Base-by-base conservation (phyloP, 2,888 invertebrate genomes). In the Listrodromus nycthemerus region DNA sequence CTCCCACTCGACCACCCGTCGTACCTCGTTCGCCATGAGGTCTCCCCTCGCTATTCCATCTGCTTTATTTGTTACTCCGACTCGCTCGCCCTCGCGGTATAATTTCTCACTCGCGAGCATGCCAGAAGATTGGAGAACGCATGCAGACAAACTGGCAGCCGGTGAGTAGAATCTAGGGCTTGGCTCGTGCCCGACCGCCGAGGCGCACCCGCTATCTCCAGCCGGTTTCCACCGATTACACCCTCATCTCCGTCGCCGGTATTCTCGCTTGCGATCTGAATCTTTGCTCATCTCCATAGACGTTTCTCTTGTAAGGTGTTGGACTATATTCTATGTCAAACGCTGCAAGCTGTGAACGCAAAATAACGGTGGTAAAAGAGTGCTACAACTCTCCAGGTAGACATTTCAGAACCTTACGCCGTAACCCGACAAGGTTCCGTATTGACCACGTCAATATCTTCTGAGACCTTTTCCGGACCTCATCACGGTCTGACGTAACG, bases 1-100 rank as follows among this genome's bases (percentile, higher is more conserved):
- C 70, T 84, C 78, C 74, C 78, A 81, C 78, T 81, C 78, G 66
- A 52, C 65, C 66, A 71, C 81, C 61, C 63, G 48, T 52, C 52
- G 70, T 75, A 70, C 67, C n/a, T 45, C 66, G 66, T 63, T 58
- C 52, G 30, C 58, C 48, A 52, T 30, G 63, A 74, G 19, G 19
- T 74, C 70, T 24, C 45, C 21, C 21, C 48, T 48, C 33, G 27
- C 4, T 5, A 21, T 16, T 58, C 30, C 55, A 27, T 41, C 58
- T 50, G 7, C 37, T 65, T 71, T 52, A 63, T 75, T 48, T 8
- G 21, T 24, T 13, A 10, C 24, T 55, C 21, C 13, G 21, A 55
- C 21, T 55, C 24, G 55, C 24, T 21, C 80, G 48, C 81, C 27
- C 81, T 50, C 48, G 21, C 48, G 52, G 66, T 21, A 24, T 21